Base-by-base conservation (phyloP, 2,888 invertebrate species). In the Meteorus cinctellus region DNA sequence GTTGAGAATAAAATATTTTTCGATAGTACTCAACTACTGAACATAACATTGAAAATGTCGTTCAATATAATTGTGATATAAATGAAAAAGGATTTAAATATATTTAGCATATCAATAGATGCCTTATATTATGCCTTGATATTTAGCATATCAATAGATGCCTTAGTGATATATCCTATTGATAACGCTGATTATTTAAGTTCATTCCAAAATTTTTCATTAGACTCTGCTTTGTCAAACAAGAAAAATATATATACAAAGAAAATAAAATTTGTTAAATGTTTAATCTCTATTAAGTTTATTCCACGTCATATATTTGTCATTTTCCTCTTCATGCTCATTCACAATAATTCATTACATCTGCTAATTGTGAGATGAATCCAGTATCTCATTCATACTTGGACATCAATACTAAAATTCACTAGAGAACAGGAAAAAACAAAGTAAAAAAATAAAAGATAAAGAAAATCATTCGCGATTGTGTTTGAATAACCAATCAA, bases 211-310 rank as follows among this genome's bases (percentile, higher is more conserved):
- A 34, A 34, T 34, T 34, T 0, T 24, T 24, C 24, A 24, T 24
- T 34, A 34, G 4, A 2, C 8, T 34, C 31, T 80, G 55, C 24
- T 59, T 68, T 68, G 74, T 36, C 10, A 77, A 63, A 74, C 78
- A 2, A 59, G 29, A n/a, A 60, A 78, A 12, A 24, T 1, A 24
- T 80, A 80, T 65, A 12, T 80, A 34, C 70, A 62, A 59, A 77
- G 12, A 10, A 63, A 12, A n/a, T 63, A 4, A 16, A 63, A 34
- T n/a, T 31, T 14, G 19, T 45, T 41, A 45, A 45, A 27, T 41
- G 16, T 48, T n/a, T n/a, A 1, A 24, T 24, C 24, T n/a, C n/a
- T 48, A n/a, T 48, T n/a, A 48, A 48, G 5, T 48, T 48, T 48
- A 48, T 48, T n/a, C n/a, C 48, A 48, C 48, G 48, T 19, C 24